Base-by-base conservation (phyloP, 37 sponge, comb jelly and placozoan species). In the Hexactinellida sp. region DNA sequence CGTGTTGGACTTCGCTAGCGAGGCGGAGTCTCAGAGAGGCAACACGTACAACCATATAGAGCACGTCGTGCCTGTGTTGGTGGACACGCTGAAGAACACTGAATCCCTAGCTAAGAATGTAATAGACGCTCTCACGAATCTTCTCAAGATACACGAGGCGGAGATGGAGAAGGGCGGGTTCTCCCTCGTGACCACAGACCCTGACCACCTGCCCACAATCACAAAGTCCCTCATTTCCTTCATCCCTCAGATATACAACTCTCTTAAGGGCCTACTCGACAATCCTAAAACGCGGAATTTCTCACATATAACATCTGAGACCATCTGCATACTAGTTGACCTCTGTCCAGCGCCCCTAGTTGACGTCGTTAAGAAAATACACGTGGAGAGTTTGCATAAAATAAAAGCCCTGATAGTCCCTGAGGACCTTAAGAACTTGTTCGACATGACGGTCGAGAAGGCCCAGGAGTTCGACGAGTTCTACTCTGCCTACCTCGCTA, bases 201-300 rank as follows among this genome's bases (percentile, higher is more conserved):
- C 76, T n/a, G 76, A 63, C 34, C 1, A n/a, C 76, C 76, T 63
- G 5, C 76, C 76, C 13, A 7, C 76, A 10, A 28, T 63, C 76
- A 63, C 76, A 5, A 63, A 63, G 30, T 63, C 76, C 34, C 21
- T 63, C 5, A 63, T 63, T 21, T 21, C 76, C 34, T 63, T 32
- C 30, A 63, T 63, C 5, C 76, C 76, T 63, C 76, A 63, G 76
- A 63, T 63, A 10, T 63, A 63, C 76, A n/a, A 10, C 34, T 23
- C 76, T 21, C 76, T 63, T 23, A 63, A 63, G 30, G 34, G 34
- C 30, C 5, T 23, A 63, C 76, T 63, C 13, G 76, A 63, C 13
- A 63, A 63, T n/a, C 76, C 76, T n/a, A 63, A 63, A 63, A 63
- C 13, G 76, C 76, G 76, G 13, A 63, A 63, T 63, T 63, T 63